Percentiles rank a stretch among this genome's conserved stretches.
Conservation (phyloP, 2,113 vertebrate species). For the Lathamus discolor region DNA sequence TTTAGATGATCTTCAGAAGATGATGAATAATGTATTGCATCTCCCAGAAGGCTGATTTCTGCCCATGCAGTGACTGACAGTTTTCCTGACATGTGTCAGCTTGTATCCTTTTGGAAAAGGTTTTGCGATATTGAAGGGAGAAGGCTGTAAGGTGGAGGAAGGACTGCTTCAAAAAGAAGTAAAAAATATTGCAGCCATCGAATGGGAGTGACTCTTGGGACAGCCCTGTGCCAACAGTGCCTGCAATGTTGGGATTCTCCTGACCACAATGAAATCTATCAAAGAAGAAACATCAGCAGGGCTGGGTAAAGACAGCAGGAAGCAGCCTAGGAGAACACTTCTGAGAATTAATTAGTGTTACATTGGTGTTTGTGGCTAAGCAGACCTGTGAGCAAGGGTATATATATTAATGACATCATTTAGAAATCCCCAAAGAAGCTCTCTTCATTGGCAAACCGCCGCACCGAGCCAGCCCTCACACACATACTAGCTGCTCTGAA, state of each 20-base stretch:
- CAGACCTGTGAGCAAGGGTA: not conserved
- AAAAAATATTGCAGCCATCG: not conserved
- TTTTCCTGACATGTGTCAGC: not conserved
- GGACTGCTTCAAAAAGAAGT: not conserved
- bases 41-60: constrained; percentile 37
- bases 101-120: not conserved
- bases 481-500: not conserved
- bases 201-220: not conserved
- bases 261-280: not conserved
- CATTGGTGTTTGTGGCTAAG: not conserved
- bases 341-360: not conserved
- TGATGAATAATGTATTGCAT: constrained; percentile 52
- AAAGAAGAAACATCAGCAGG: not conserved
- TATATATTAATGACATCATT: not conserved
- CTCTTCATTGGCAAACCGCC: not conserved
- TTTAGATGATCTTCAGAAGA: constrained; percentile 20
- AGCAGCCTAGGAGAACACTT: not conserved
- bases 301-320: not conserved
- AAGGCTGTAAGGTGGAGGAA: not conserved
- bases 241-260: not conserved
- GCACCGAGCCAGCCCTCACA: not conserved
- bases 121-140: not conserved
- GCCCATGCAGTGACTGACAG: not conserved
- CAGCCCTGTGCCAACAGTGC: not conserved
- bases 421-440: not conserved